Evolutionary conservation across 2,888 invertebrate genomes (phyloP).

Genomic region (Pachymerium ferrugineum): DNA sequence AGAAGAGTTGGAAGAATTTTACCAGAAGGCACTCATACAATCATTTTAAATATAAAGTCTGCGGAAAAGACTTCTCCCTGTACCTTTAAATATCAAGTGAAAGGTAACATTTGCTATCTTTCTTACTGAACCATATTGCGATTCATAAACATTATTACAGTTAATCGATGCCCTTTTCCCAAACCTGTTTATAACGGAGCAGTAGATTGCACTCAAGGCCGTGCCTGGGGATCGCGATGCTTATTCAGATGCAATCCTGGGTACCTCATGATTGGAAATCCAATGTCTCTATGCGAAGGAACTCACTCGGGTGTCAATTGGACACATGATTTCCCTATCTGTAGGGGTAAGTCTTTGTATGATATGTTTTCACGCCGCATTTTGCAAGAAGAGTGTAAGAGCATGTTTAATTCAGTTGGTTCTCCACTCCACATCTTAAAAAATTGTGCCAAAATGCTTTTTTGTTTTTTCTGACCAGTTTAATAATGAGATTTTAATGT

Average conservation of each 20-base stretch:
- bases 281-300: not conserved
- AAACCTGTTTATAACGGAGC: not conserved
- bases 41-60: not conserved
- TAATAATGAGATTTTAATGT: too few species aligned
- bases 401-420: too few species aligned
- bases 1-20: not conserved
- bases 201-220: not conserved
- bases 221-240: slow-evolving; percentile 13
- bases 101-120: not conserved
- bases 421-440: too few species aligned
- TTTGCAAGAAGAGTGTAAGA: too few species aligned
- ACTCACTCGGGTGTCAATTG: not conserved
- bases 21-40: slow-evolving; percentile 10
- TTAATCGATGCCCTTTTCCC: not conserved
- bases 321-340: not conserved
- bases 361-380: too few species aligned
- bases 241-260: not conserved
- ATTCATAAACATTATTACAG: not conserved
- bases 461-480: too few species aligned
- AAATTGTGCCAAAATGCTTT: too few species aligned
- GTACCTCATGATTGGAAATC: not conserved
- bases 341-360: not conserved
- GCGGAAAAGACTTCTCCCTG: not conserved
- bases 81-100: slow-evolving; percentile 3
- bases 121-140: too few species aligned